These are phyloP conservation scores for Baccha elongata DNA, from an alignment of 2,888 invertebrate species.

Conservation along the genomic window DNA sequence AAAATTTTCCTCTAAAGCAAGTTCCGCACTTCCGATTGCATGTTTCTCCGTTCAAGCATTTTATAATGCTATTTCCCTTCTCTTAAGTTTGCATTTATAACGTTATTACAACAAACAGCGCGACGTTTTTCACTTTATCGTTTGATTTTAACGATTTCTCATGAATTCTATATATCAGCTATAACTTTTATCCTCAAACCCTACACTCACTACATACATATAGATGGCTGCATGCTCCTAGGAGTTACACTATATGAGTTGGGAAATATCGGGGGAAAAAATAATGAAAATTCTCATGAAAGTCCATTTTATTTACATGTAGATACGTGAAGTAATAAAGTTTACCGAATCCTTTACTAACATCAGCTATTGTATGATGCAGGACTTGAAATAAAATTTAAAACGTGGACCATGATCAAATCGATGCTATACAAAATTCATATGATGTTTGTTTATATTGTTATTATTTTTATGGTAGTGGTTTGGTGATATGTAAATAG, in stretches of 20 bases:
- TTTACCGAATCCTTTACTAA: background rate
- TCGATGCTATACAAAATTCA: background rate
- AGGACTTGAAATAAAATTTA: background rate
- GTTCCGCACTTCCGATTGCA: constrained; percentile 21
- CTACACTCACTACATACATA: background rate
- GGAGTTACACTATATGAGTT: background rate
- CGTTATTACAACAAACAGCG: constrained; percentile 14
- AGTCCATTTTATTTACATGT: constrained; percentile 3
- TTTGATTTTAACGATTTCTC: constrained; percentile 58
- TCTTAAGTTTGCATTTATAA: constrained; percentile 40
- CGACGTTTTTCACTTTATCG: constrained; percentile 58
- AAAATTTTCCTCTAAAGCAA: constrained; percentile 25
- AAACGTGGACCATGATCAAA: constrained; percentile 10
- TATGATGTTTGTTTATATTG: background rate
- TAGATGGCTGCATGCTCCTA: background rate
- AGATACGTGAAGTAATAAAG: constrained; percentile 14
- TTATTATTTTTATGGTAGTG: background rate
- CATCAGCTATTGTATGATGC: too few relatives aligned
- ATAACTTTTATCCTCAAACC: background rate
- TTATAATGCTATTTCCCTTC: constrained; percentile 12
- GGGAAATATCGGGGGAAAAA: constrained; percentile 2
- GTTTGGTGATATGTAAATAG: too few relatives aligned
- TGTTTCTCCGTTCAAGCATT: constrained; percentile 42
- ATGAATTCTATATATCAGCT: constrained; percentile 40
- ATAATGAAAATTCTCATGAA: background rate